A percentile compares a stretch with the other conserved stretches of the same genome.
Conservation (phyloP, 2,113 vertebrate species). For the Cettia cetti region DNA sequence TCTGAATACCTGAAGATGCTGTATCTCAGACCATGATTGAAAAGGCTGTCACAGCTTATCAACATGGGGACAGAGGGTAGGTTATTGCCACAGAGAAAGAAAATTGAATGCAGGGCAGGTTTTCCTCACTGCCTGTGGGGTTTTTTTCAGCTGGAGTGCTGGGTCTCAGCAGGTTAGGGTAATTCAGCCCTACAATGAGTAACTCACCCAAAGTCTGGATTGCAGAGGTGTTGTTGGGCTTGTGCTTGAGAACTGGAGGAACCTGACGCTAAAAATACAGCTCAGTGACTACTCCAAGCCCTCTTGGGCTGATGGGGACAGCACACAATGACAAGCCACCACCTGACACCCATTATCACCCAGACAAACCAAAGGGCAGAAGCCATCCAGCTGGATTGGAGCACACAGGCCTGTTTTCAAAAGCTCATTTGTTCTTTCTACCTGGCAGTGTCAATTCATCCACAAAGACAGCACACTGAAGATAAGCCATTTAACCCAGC, state of each 20-base stretch:
- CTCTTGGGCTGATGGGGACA: neutral
- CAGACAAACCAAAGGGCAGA: neutral
- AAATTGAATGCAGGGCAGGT: neutral
- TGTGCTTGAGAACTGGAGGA: neutral
- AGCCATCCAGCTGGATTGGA: neutral
- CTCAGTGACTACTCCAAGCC: neutral
- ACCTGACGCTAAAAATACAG: neutral
- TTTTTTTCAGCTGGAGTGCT: neutral
- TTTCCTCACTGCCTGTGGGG: neutral
- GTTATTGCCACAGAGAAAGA: neutral
- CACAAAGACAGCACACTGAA: neutral
- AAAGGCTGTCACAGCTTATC: neutral
- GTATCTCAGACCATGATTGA: neutral
- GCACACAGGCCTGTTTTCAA: neutral
- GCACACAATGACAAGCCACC: neutral
- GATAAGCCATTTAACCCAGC: neutral
- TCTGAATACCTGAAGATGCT: neutral
- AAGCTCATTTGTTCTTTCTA: neutral
- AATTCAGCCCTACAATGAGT: neutral
- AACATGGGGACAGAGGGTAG: neutral
- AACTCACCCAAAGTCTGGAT: neutral
- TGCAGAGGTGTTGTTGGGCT: neutral
- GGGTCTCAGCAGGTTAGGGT: neutral
- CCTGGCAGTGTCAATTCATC: neutral
- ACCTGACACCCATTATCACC: neutral